A percentile compares a stretch with the other conserved stretches of the same genome.
These are phyloP conservation scores for Papilio glaucus DNA, from an alignment of 1,140 invertebrate genomes.

Conservation along the genomic window DNA sequence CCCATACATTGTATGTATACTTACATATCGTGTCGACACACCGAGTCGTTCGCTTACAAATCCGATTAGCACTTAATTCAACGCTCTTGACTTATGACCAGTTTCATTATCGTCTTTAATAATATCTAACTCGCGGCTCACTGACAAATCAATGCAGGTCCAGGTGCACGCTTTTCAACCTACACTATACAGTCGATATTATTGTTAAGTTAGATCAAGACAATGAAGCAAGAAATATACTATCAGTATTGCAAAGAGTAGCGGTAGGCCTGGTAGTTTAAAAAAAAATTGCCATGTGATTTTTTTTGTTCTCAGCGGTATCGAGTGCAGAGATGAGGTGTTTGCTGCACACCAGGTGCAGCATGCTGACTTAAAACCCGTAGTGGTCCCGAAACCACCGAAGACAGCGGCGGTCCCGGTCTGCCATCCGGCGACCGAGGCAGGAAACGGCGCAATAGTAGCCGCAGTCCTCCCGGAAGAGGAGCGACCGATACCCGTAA, in stretches of 20 bases:
- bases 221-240: neutral
- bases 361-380: slow-evolving; percentile 75
- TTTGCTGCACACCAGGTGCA: slow-evolving; percentile 90
- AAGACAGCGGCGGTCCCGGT: slow-evolving; percentile 48
- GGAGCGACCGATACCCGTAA: slow-evolving; percentile 86
- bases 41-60: slow-evolving; percentile 44
- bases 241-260: neutral
- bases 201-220: neutral
- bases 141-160: neutral
- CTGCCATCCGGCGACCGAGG: slow-evolving; percentile 48
- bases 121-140: neutral
- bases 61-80: slow-evolving; percentile 50
- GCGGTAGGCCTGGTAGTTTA: slow-evolving; percentile 47
- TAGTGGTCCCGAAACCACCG: slow-evolving; percentile 50
- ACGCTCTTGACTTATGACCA: slow-evolving; percentile 52
- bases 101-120: slow-evolving; percentile 48
- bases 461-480: slow-evolving; percentile 67
- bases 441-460: slow-evolving; percentile 69
- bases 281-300: slow-evolving; percentile 44
- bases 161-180: neutral
- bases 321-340: slow-evolving; percentile 94
- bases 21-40: slow-evolving; percentile 62
- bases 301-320: slow-evolving; percentile 88
- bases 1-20: slow-evolving; percentile 48
- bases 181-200: neutral